These are phyloP conservation scores for Burhinus bistriatus DNA, from an alignment of 2,113 vertebrate species.

Conservation along the genomic window DNA sequence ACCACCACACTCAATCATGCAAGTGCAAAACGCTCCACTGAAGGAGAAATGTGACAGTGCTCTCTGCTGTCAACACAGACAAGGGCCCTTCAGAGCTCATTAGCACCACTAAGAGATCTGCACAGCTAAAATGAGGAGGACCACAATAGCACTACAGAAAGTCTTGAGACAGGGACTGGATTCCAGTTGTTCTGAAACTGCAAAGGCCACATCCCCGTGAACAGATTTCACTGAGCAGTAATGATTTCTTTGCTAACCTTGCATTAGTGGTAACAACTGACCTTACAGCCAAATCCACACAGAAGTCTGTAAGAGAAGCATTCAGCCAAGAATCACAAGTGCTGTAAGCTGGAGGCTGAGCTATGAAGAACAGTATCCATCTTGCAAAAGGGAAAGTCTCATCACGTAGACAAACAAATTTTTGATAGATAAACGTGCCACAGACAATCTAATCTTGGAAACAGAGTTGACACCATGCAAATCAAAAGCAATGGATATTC, in stretches of 20 bases:
- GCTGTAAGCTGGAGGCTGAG: neutral
- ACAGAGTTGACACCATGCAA: neutral
- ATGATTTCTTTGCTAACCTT: neutral
- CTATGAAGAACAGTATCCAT: neutral
- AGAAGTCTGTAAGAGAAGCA: neutral
- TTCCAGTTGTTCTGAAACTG: neutral
- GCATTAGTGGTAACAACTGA: neutral
- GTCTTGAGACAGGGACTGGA: neutral
- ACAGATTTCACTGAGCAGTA: neutral
- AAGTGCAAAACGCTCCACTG: neutral
- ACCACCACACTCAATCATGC: neutral
- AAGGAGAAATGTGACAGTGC: neutral
- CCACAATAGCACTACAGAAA: neutral
- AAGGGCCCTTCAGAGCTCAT: neutral
- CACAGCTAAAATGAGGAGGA: neutral
- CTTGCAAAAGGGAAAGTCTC: neutral
- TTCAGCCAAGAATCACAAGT: neutral
- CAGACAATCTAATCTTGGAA: constrained; percentile 10
- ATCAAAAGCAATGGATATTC: neutral
- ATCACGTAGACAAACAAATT: neutral
- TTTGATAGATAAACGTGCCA: neutral
- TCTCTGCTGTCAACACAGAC: neutral
- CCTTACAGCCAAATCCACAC: neutral
- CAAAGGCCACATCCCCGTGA: neutral
- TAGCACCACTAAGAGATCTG: neutral